Conservation (phyloP, 92 coral and sea anemone species). For the Heliopora coerulea region DNA sequence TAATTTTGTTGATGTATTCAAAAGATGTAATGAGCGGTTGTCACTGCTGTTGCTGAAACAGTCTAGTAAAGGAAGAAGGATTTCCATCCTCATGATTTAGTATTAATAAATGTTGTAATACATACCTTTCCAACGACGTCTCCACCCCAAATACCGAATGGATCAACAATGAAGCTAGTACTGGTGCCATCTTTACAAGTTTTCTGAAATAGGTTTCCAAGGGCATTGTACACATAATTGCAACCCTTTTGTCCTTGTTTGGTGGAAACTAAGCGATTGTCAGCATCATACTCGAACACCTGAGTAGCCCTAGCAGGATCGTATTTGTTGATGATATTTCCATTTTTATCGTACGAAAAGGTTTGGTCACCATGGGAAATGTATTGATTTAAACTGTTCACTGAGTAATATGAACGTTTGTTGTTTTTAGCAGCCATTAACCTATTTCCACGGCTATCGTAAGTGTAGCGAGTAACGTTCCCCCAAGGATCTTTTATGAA, state of each 20-base stretch:
- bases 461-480: constrained; percentile 47
- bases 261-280: constrained; percentile 52
- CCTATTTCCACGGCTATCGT: constrained; percentile 68
- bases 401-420: constrained; percentile 48
- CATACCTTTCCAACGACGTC: constrained; percentile 65
- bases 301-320: constrained; percentile 53
- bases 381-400: constrained; percentile 65
- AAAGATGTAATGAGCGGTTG: too few relatives aligned
- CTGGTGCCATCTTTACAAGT: constrained; percentile 57
- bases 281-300: constrained; percentile 58
- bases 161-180: constrained; percentile 63
- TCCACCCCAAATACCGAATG: constrained; percentile 59
- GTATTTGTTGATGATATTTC: constrained; percentile 59
- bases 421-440: constrained; percentile 33
- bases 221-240: constrained; percentile 54
- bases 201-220: constrained; percentile 72
- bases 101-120: too few relatives aligned
- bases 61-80: too few relatives aligned
- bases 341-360: constrained; percentile 63
- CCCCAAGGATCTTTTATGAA: constrained; percentile 54
- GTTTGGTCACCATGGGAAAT: constrained; percentile 51
- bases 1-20: too few relatives aligned
- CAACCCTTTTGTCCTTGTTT: constrained; percentile 46
- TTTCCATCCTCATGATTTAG: too few relatives aligned
- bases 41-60: too few relatives aligned